phyloP scores from a whole-genome alignment of 2,888 invertebrate species.

The Hipparchia semele region DNA sequence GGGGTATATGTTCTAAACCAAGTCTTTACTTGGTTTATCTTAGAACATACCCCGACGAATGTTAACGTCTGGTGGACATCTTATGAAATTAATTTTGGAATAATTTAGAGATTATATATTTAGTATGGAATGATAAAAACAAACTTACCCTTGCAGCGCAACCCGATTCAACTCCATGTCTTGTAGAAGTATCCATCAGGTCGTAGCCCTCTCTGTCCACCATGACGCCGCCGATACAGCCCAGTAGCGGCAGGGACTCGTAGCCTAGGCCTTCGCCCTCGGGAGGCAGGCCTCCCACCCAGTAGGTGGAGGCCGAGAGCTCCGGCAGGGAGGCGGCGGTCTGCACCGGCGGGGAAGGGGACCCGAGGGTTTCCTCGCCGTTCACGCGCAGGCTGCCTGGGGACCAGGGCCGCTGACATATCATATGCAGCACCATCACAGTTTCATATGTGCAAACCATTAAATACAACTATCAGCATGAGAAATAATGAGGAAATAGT shows the following conservation, averaged over 20 bases:
- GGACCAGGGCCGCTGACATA: conserved; percentile 53
- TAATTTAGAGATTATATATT: no score
- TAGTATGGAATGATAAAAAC: no score
- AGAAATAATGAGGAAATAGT: no score
- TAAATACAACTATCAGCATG: no score
- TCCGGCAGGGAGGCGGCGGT: conserved; percentile 85
- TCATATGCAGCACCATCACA: conserved; percentile 14
- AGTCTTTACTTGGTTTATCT: no score
- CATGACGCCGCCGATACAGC: conserved; percentile 91
- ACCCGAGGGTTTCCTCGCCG: conserved; percentile 86
- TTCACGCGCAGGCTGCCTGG: conserved; percentile 87
- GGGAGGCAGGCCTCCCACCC: conserved; percentile 94
- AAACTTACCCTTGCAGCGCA: conserved; percentile 86
- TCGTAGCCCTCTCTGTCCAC: conserved; percentile 89
- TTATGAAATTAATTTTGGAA: no score
- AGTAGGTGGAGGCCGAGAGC: conserved; percentile 86
- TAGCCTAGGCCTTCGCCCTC: conserved; percentile 66
- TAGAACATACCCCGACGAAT: no score
- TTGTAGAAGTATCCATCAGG: conserved; percentile 86
- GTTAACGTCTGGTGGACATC: no score
- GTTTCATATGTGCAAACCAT: no score
- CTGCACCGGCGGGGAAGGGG: conserved; percentile 85
- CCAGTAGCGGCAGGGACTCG: conserved; percentile 84
- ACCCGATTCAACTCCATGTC: conserved; percentile 88
- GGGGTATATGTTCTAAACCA: no score